Base-by-base conservation (phyloP, 2,888 invertebrate genomes). In the Phorcus lineatus region DNA sequence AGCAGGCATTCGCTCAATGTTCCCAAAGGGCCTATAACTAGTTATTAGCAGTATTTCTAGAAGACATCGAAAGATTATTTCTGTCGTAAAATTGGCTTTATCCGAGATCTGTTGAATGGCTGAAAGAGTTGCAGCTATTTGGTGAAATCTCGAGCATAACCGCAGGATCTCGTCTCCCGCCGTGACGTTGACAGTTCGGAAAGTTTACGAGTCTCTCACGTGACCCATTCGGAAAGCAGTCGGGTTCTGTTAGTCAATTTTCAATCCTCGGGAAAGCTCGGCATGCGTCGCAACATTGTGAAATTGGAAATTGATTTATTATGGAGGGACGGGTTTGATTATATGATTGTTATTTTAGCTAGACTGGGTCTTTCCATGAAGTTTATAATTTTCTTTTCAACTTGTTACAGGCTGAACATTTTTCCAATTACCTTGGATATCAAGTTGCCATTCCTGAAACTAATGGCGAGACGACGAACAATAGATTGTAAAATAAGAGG, bases 1-100 rank as follows among this genome's bases (percentile, higher is more conserved):
- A n/a, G 19, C 36, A n/a, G 70, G 24, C 36, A 70, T 40, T 70
- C 40, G 16, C 19, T 31, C 36, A 2, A 17, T 70, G 36, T 70
- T 70, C 70, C 40, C 40, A 11, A 40, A 6, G 36, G 70, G 17
- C 40, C 19, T 40, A 70, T 70, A 70, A 70, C 57, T 70, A 40
- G 70, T 36, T 70, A 70, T 70, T 70, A 70, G 70, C 70, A 19
- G 70, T 36, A 70, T 70, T 70, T 62, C 24, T 62, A 62, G 28
- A 62, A 62, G 62, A 62, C 62, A 62, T 22, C 62, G 62, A 62
- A 62, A 62, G 62, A 24, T 47, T 47, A 47, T 47, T 47, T 47
- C 47, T 47, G 47, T 47, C 47, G 47, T 47, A 47, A 47, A 47
- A 47, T 36, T 47, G 47, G 47, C 47, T 47, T 47, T 47, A 47